Evolutionary conservation across 2,113 vertebrate genomes (phyloP).

Genomic region (Oxyura jamaicensis): DNA sequence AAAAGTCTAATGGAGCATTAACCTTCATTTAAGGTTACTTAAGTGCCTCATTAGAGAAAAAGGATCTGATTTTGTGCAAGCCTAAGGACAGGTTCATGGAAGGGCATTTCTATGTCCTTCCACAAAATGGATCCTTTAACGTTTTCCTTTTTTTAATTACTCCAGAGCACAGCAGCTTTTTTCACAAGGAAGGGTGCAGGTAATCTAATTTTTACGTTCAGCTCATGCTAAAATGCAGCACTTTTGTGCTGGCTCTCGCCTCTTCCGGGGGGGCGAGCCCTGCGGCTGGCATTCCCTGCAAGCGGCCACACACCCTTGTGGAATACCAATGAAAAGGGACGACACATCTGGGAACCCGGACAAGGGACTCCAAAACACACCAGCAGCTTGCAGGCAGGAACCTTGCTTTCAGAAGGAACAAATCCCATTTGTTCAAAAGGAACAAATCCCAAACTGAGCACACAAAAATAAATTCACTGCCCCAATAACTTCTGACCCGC

Average conservation of each 20-base stretch:
- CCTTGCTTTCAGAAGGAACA: background rate
- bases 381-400: background rate
- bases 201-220: background rate
- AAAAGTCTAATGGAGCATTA: background rate
- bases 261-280: background rate
- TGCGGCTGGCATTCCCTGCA: background rate
- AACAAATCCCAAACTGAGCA: background rate
- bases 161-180: background rate
- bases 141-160: no score
- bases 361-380: background rate
- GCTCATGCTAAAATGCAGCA: background rate
- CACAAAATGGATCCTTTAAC: background rate
- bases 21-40: background rate
- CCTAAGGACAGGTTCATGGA: background rate
- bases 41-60: background rate
- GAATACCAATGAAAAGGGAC: constrained; percentile 23
- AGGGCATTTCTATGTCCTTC: background rate
- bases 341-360: background rate
- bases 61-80: background rate
- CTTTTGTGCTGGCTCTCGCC: background rate
- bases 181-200: background rate
- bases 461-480: background rate
- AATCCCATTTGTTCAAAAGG: background rate
- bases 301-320: rapidly evolving
- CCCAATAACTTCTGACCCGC: rapidly evolving